Evolutionary conservation across 2,113 vertebrate genomes (phyloP).

Genomic region (Albula goreensis): DNA sequence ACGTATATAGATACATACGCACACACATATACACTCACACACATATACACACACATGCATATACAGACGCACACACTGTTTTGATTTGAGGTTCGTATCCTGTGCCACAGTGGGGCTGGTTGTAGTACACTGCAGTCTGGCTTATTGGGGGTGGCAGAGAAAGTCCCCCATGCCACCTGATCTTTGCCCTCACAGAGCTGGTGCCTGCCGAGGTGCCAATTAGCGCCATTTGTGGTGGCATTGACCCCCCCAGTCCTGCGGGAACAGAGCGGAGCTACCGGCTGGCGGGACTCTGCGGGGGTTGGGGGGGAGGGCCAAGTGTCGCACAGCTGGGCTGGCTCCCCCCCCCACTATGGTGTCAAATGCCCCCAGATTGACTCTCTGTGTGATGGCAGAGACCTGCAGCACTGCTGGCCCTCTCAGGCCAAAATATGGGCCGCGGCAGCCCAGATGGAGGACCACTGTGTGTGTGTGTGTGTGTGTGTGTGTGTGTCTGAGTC

Average conservation of each 20-base stretch:
- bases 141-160: constrained; percentile 47
- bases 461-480: constrained; percentile 1
- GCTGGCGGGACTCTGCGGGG: constrained; percentile 42
- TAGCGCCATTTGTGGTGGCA: constrained; percentile 72
- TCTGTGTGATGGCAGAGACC: constrained; percentile 34
- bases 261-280: constrained; percentile 46
- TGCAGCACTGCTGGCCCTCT: constrained; percentile 40
- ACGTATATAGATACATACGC: constrained; percentile 39
- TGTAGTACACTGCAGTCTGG: constrained; percentile 9
- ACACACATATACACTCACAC: not conserved
- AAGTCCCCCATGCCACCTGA: constrained; percentile 58
- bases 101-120: constrained; percentile 32
- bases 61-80: not conserved
- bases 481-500: not conserved
- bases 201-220: constrained; percentile 79
- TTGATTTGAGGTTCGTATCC: constrained; percentile 27
- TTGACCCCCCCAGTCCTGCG: constrained; percentile 58
- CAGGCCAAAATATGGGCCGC: constrained; percentile 40
- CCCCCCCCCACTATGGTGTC: constrained; percentile 66
- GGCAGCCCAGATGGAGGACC: constrained; percentile 24
- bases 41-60: not conserved
- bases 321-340: constrained; percentile 57
- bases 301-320: constrained; percentile 49
- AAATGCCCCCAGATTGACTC: constrained; percentile 63
- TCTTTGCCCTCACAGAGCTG: constrained; percentile 64